phyloP scores from a whole-genome alignment of 1,140 invertebrate genomes.

The Atopsyche davidsoni region DNA sequence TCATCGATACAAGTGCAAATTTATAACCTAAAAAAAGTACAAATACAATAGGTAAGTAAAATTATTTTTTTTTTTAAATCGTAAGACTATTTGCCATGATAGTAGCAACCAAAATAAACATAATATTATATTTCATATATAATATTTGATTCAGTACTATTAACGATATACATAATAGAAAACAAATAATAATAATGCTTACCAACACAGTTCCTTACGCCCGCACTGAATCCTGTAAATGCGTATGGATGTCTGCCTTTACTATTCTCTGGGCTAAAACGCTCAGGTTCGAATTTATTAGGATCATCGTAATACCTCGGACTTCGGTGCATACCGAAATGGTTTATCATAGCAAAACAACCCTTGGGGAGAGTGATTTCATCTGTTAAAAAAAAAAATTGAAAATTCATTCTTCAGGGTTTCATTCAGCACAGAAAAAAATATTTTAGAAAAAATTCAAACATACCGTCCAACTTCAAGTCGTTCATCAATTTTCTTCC shows the following conservation, averaged over 20 bases:
- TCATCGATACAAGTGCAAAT: constrained; percentile 44
- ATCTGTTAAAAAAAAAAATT: constrained; percentile 25
- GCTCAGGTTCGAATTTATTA: constrained; percentile 61
- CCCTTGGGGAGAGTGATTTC: constrained; percentile 46
- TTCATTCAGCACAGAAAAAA: neutral
- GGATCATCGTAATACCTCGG: constrained; percentile 56
- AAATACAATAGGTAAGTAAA: constrained; percentile 3
- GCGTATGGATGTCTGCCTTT: constrained; percentile 47
- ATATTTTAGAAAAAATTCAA: constrained; percentile 23
- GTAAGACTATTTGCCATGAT: neutral
- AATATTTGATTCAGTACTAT: neutral
- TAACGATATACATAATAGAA: neutral
- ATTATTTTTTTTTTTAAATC: no score
- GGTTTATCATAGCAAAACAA: constrained; percentile 39
- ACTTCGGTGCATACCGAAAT: constrained; percentile 55
- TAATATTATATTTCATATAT: neutral
- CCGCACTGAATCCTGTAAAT: constrained; percentile 67
- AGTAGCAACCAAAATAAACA: neutral
- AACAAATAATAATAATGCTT: constrained; percentile 29
- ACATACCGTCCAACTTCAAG: constrained; percentile 33
- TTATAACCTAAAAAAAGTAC: constrained; percentile 38
- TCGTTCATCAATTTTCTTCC: constrained; percentile 51
- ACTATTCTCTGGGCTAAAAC: constrained; percentile 51
- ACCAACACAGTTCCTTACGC: constrained; percentile 57
- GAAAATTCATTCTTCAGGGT: neutral